A percentile compares a stretch with the other conserved stretches of the same genome.
These are phyloP conservation scores for Polyploca ridens DNA, from an alignment of 2,888 invertebrate genomes.

Conservation along the genomic window DNA sequence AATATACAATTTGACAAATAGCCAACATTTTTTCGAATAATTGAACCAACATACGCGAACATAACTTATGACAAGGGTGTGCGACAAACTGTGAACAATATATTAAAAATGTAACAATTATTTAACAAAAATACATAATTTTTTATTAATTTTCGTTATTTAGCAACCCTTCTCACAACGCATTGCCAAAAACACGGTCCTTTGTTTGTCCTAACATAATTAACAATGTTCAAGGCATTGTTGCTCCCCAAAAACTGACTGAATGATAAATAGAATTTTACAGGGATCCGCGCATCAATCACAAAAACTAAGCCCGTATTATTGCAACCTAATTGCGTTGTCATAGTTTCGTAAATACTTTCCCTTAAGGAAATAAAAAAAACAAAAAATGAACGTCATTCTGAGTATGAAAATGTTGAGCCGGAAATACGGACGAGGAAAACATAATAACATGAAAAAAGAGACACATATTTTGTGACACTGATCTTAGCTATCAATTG, in stretches of 20 bases:
- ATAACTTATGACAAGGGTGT: neutral
- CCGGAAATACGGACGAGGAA: neutral
- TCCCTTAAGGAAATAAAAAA: neutral
- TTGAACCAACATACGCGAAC: neutral
- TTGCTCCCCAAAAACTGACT: conserved; percentile 44
- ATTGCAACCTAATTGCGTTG: conserved; percentile 9
- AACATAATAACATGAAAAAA: neutral
- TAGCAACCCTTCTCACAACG: conserved; percentile 18
- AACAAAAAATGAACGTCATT: neutral
- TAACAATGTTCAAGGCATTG: conserved; percentile 52
- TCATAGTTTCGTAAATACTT: conserved; percentile 8
- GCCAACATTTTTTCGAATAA: neutral
- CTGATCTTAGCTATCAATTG: neutral
- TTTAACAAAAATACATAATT: conserved; percentile 4
- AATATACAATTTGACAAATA: neutral
- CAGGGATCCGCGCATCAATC: conserved; percentile 27
- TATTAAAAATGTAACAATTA: conserved; percentile 1
- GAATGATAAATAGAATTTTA: conserved; percentile 54
- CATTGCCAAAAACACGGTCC: conserved; percentile 13
- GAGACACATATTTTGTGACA: neutral
- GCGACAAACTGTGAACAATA: conserved; percentile 3
- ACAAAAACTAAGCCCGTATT: conserved; percentile 14
- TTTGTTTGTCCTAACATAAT: conserved; percentile 49
- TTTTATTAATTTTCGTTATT: conserved; percentile 1
- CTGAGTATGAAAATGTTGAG: neutral